A percentile compares a stretch with the other conserved stretches of the same genome.
Conservation (phyloP, 92 coral and sea anemone species). For the Galaxea fascicularis region DNA sequence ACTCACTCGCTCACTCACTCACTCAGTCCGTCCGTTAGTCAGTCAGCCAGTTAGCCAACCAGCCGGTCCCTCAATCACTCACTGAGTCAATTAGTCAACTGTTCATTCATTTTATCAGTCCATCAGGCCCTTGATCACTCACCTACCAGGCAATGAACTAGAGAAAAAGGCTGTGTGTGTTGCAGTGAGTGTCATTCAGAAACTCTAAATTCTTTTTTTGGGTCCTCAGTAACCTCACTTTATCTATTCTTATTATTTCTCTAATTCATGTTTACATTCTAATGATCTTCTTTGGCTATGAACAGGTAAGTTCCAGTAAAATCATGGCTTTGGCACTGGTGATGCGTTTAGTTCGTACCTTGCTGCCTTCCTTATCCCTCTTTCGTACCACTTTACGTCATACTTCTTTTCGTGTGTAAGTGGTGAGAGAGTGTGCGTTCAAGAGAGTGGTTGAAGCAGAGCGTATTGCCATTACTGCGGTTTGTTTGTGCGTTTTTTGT, state of each 20-base stretch:
- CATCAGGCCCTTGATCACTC: background rate
- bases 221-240: too few species aligned
- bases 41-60: too few species aligned
- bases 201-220: too few species aligned
- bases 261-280: too few species aligned
- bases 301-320: too few species aligned
- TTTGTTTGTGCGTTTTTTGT: conserved; percentile 8
- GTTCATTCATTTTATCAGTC: conserved; percentile 11
- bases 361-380: background rate
- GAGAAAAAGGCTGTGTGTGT: too few species aligned
- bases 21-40: background rate
- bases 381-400: background rate
- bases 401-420: background rate
- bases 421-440: background rate
- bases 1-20: conserved; percentile 15
- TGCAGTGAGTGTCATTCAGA: too few species aligned
- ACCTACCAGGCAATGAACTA: too few species aligned
- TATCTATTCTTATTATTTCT: too few species aligned
- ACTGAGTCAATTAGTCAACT: too few species aligned
- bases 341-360: background rate
- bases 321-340: too few species aligned
- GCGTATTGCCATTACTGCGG: background rate
- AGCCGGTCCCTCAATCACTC: background rate
- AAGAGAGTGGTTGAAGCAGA: background rate
- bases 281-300: too few species aligned